Base-by-base conservation (phyloP, 2,113 vertebrate species). In the Anthoscopus minutus region DNA sequence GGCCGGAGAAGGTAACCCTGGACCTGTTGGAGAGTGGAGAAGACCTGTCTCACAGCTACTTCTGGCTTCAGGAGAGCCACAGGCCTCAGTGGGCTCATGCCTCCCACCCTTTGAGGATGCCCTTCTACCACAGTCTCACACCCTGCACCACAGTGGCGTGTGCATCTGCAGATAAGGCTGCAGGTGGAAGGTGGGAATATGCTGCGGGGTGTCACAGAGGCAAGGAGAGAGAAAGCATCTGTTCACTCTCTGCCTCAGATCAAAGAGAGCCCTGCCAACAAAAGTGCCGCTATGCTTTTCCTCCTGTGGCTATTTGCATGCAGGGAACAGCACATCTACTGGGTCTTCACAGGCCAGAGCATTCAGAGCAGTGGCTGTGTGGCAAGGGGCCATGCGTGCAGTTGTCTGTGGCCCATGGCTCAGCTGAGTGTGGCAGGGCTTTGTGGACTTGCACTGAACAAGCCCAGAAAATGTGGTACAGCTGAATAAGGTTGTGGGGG, bases 1-100 rank as follows among this genome's bases (percentile, higher is more conserved):
- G n/a, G 37, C 94, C 96, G 44, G 51, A 35, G 88, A 96, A 97
- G 37, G 84, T 97, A n/a, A 93, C 94, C 85, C 92, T 77, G 80
- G 83, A 72, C 92, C 48, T 19, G 72, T 58, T 56, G 92, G 78
- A 60, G 64, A 94, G 16, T 58, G 42, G 44, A 5, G 54, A n/a
- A 92, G 38, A 15, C 84, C 53, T 74, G 96, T 37, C 35, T 72
- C 42, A 37, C 60, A 79, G 12, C 47, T 91, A 22, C 6, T 95
- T 71, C 44, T 44, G 57, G 73, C 92, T 95, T 40, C 62, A 78
- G 45, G 66, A 81, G 45, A 76, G n/a, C 27, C 86, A 30, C 22
- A 44, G 27, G 69, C 73, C 38, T 88, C 61, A 76, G 91, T 90
- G 14, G 37, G 56, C 27, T 76, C 47, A 24, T 70, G 86, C 15